Conservation (phyloP, 2,113 vertebrate genomes). For the Motacilla tschutschensis region DNA sequence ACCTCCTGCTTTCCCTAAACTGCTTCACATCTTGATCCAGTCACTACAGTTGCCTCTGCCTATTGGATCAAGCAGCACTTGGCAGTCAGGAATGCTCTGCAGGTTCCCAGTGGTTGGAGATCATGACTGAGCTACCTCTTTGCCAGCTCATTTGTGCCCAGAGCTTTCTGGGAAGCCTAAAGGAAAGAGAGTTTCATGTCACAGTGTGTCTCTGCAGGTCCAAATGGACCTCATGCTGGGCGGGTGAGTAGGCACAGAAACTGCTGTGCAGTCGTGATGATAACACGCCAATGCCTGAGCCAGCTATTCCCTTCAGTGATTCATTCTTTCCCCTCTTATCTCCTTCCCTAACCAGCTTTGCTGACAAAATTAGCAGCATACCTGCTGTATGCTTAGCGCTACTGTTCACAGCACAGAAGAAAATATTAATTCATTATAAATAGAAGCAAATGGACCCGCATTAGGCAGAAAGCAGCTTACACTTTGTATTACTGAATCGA, state of each 20-base stretch:
- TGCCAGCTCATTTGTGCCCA: not conserved
- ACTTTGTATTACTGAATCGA: conserved; percentile 2
- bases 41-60: not conserved
- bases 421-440: conserved; percentile 30
- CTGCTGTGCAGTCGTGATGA: not conserved
- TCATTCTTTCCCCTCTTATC: conserved; percentile 32
- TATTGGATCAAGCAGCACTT: not conserved
- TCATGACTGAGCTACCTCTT: not conserved
- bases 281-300: conserved; percentile 2
- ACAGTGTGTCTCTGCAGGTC: not conserved
- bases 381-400: conserved; percentile 20
- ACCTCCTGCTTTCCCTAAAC: not conserved
- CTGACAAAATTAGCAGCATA: conserved; percentile 42
- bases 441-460: not conserved
- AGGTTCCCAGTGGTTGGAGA: not conserved
- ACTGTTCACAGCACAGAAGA: not conserved
- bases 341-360: not conserved
- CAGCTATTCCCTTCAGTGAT: conserved; percentile 11
- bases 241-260: not conserved
- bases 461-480: conserved; percentile 8
- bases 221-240: not conserved
- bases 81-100: not conserved
- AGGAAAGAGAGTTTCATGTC: not conserved
- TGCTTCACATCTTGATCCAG: not conserved
- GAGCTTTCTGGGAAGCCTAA: not conserved